These are phyloP conservation scores for Gobio gobio DNA, from an alignment of 2,113 vertebrate genomes.

Conservation along the genomic window DNA sequence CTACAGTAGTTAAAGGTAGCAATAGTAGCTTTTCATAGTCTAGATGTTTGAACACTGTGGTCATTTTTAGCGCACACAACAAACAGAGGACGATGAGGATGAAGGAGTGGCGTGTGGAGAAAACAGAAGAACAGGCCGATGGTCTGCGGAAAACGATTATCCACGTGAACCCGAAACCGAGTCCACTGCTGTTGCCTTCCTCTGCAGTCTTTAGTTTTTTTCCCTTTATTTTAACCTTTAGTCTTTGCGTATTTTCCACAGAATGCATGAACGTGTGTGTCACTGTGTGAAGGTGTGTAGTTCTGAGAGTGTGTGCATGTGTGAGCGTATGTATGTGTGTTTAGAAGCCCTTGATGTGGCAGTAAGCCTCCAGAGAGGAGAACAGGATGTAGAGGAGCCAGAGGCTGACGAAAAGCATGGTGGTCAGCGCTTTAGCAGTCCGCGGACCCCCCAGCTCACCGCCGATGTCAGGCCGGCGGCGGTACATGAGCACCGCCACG, in stretches of 20 bases:
- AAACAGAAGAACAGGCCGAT: constrained; percentile 11
- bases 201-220: constrained; percentile 21
- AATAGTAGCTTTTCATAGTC: constrained; percentile 35
- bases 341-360: constrained; percentile 80
- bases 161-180: background rate
- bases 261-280: constrained; percentile 35
- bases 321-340: constrained; percentile 42
- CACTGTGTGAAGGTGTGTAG: constrained; percentile 25
- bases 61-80: constrained; percentile 22
- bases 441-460: constrained; percentile 98
- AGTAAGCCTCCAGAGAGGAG: constrained; percentile 99
- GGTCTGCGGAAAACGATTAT: constrained; percentile 15
- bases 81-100: constrained; percentile 19
- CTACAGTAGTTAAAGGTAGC: constrained; percentile 43
- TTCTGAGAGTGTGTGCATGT: constrained; percentile 27
- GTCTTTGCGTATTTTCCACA: background rate
- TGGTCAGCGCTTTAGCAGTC: constrained; percentile 95
- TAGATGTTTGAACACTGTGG: background rate
- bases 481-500: constrained; percentile 92
- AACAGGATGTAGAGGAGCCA: constrained; percentile 99
- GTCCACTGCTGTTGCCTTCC: constrained; percentile 33
- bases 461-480: constrained; percentile 94
- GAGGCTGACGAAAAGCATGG: constrained; percentile 91
- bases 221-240: background rate
- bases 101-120: constrained; percentile 20